Conservation (phyloP, 2,888 invertebrate species). For the Synergus itoensis region DNA sequence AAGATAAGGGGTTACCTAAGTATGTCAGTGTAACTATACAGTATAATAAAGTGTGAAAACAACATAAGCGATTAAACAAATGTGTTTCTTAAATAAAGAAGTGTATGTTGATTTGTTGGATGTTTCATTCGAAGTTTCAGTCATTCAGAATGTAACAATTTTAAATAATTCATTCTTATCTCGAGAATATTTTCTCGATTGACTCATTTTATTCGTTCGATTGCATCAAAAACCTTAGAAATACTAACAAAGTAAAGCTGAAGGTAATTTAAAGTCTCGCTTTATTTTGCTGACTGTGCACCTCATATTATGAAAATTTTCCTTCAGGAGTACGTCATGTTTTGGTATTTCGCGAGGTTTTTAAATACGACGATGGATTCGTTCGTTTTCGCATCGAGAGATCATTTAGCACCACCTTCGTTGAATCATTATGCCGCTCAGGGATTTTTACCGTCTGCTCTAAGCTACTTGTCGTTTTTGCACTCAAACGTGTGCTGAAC, state of each 20-base stretch:
- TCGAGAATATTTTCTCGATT: constrained; percentile 4
- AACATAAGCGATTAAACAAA: constrained; percentile 39
- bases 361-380: background rate
- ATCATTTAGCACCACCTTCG: constrained; percentile 55
- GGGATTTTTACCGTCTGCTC: constrained; percentile 40
- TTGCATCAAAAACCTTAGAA: background rate
- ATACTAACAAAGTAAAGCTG: background rate
- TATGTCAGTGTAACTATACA: constrained; percentile 51
- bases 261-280: constrained; percentile 8
- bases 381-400: constrained; percentile 13
- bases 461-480: constrained; percentile 48
- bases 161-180: constrained; percentile 19
- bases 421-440: constrained; percentile 53
- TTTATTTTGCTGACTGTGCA: constrained; percentile 6
- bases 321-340: background rate
- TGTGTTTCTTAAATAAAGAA: constrained; percentile 19
- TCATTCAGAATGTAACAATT: constrained; percentile 23
- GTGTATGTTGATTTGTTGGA: background rate
- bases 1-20: constrained; percentile 26
- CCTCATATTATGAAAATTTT: constrained; percentile 2
- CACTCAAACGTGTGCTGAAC: constrained; percentile 42
- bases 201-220: background rate
- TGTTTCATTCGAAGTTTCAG: background rate
- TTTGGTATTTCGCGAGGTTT: constrained; percentile 10
- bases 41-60: constrained; percentile 45